Percentiles rank a stretch among this genome's conserved stretches.
These are phyloP conservation scores for Drosophila ananassae DNA, from an alignment of 1,140 invertebrate genomes.

Conservation along the genomic window DNA sequence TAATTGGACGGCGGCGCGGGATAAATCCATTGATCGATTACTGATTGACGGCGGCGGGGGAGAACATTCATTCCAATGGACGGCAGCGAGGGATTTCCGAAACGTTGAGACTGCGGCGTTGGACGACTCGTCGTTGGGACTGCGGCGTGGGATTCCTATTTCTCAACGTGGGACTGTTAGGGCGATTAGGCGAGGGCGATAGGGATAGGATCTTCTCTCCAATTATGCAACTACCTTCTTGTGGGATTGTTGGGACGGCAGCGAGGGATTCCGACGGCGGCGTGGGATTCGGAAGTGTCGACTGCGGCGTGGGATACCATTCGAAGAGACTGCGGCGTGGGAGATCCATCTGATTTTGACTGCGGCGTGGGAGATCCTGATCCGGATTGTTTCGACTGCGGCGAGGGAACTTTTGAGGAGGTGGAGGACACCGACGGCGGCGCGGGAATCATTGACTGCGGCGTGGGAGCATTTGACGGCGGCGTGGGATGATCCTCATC, in stretches of 20 bases:
- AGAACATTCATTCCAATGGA: slow-evolving; percentile 8
- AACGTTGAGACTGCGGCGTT: slow-evolving; percentile 6
- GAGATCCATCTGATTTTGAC: not conserved
- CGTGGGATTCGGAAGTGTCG: not conserved
- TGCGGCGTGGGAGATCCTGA: slow-evolving; percentile 27
- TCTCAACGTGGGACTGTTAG: slow-evolving; percentile 46
- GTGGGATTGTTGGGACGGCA: slow-evolving; percentile 22
- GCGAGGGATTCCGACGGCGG: slow-evolving; percentile 20
- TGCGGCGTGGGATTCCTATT: slow-evolving; percentile 28
- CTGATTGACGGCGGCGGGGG: slow-evolving; percentile 21
- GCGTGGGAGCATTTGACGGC: slow-evolving; percentile 46
- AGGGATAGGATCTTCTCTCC: slow-evolving; percentile 19
- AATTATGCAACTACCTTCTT: not conserved
- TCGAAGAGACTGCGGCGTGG: not conserved
- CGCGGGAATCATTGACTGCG: slow-evolving; percentile 47
- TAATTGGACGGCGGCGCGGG: slow-evolving; percentile 52
- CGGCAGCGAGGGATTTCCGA: slow-evolving; percentile 35
- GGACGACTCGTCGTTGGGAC: slow-evolving; percentile 15
- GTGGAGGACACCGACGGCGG: slow-evolving; percentile 55
- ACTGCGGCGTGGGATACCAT: slow-evolving; percentile 45
- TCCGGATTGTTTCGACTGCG: slow-evolving; percentile 47
- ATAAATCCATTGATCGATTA: slow-evolving; percentile 8
- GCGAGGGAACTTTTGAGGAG: slow-evolving; percentile 63
- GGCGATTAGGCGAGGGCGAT: slow-evolving; percentile 40
- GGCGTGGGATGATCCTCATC: slow-evolving; percentile 37